phyloP scores from a whole-genome alignment of 2,888 invertebrate genomes.

The Dioctria linearis region DNA sequence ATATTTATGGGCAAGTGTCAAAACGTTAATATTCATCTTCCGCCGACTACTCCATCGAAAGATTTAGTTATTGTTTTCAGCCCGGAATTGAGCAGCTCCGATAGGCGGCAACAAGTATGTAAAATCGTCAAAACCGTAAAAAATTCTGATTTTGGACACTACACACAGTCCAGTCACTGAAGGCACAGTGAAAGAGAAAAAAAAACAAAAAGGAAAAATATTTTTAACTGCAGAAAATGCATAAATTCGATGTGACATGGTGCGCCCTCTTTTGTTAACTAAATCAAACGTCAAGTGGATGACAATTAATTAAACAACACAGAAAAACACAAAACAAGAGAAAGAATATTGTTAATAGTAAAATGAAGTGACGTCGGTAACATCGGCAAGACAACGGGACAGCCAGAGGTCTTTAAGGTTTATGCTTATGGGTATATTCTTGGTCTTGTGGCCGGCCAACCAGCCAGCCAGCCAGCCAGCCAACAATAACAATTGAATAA shows the following conservation, averaged over 20 bases:
- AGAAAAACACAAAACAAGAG: conserved; percentile 21
- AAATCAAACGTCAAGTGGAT: conserved; percentile 48
- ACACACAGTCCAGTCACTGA: no score
- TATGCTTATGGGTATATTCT: not conserved
- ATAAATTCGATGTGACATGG: conserved; percentile 47
- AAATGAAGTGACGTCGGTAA: not conserved
- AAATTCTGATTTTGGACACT: not conserved
- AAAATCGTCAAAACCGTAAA: not conserved
- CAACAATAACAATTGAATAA: conserved; percentile 9
- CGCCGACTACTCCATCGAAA: conserved; percentile 21
- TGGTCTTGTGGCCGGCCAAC: not conserved
- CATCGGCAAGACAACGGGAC: not conserved
- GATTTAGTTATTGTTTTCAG: conserved; percentile 43
- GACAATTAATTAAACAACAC: conserved; percentile 46
- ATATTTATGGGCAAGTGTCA: conserved; percentile 47
- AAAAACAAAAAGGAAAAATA: not conserved
- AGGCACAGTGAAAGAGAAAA: not conserved
- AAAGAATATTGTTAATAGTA: not conserved
- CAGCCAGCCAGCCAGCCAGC: not conserved
- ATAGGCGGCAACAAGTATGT: not conserved
- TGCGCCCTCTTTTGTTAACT: conserved; percentile 37
- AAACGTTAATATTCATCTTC: conserved; percentile 48
- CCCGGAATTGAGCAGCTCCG: not conserved
- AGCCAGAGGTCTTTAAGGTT: conserved; percentile 13
- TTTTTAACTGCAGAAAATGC: conserved; percentile 24